Evolutionary conservation across 2,888 invertebrate species (phyloP).

Genomic region (Idaea dimidiata): DNA sequence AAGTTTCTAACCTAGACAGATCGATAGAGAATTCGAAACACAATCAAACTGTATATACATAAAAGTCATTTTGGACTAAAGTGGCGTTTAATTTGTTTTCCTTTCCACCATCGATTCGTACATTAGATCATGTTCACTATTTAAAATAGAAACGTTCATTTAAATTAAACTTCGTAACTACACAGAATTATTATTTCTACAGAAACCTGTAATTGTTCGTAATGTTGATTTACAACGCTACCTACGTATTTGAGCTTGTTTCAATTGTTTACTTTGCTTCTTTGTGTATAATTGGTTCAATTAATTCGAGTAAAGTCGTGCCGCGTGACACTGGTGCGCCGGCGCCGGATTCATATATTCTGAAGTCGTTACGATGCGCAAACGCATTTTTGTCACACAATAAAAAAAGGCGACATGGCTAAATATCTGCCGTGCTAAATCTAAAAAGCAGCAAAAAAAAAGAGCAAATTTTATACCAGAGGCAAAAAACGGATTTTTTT

Average conservation of each 20-base stretch:
- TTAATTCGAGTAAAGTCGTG: slow-evolving; percentile 67
- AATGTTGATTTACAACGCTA: slow-evolving; percentile 63
- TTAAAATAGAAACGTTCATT: slow-evolving; percentile 36
- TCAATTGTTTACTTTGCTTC: slow-evolving; percentile 75
- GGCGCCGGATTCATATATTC: slow-evolving; percentile 34
- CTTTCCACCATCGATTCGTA: no score
- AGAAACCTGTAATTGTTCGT: slow-evolving; percentile 58
- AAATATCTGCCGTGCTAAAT: no score
- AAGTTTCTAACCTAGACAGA: no score
- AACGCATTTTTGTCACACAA: slow-evolving; percentile 59
- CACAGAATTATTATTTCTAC: slow-evolving; percentile 44
- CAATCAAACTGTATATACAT: no score
- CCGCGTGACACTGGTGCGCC: slow-evolving; percentile 49
- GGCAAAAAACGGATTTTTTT: no score
- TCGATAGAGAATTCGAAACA: no score
- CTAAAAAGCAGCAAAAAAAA: no score
- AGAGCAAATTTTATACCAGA: no score
- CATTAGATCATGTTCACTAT: not conserved
- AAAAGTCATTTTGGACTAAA: no score
- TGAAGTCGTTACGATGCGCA: slow-evolving; percentile 67
- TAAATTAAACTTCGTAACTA: slow-evolving; percentile 44
- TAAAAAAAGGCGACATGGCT: slow-evolving; percentile 51
- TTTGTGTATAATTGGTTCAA: slow-evolving; percentile 66
- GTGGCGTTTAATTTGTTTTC: no score
- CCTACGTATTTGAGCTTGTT: slow-evolving; percentile 50